Evolutionary conservation across 2,888 invertebrate species (phyloP).

Genomic region (Augiades crinisus): DNA sequence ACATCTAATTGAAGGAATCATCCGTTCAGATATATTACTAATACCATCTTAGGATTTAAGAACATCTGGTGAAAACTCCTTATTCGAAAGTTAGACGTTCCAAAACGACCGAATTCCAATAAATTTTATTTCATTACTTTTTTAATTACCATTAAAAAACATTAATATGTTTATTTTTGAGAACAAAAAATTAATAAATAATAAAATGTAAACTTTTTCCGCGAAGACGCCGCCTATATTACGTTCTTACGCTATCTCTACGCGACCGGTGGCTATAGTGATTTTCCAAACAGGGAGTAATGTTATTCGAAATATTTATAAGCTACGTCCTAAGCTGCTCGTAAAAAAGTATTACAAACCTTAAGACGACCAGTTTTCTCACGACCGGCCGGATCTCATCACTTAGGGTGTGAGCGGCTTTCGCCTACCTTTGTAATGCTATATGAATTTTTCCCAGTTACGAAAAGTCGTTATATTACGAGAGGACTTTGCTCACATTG

Average conservation of each 20-base stretch:
- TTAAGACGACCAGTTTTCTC: conserved; percentile 62
- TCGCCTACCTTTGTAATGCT: conserved; percentile 69
- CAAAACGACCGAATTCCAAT: no score
- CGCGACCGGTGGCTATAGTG: conserved; percentile 54
- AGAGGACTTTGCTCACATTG: conserved; percentile 46
- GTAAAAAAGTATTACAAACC: conserved; percentile 77
- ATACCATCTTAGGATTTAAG: no score
- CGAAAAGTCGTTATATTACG: conserved; percentile 7
- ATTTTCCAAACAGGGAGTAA: conserved; percentile 66
- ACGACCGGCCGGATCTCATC: conserved; percentile 67
- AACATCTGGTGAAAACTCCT: no score
- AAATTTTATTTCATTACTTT: no score
- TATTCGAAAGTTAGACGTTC: no score
- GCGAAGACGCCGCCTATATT: neutral
- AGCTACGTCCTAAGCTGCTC: conserved; percentile 73
- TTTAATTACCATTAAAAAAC: no score
- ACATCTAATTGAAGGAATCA: no score
- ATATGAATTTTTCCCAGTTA: conserved; percentile 57
- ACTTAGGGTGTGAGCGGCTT: conserved; percentile 66
- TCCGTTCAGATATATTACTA: no score
- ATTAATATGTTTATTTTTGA: no score
- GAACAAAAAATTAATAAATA: neutral
- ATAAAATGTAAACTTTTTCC: no score
- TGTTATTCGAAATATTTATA: conserved; percentile 78
- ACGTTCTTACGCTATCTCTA: conserved; percentile 47